A percentile compares a stretch with the other conserved stretches of the same genome.
These are phyloP conservation scores for Callionymus lyra DNA, from an alignment of 2,113 vertebrate genomes.

Conservation along the genomic window DNA sequence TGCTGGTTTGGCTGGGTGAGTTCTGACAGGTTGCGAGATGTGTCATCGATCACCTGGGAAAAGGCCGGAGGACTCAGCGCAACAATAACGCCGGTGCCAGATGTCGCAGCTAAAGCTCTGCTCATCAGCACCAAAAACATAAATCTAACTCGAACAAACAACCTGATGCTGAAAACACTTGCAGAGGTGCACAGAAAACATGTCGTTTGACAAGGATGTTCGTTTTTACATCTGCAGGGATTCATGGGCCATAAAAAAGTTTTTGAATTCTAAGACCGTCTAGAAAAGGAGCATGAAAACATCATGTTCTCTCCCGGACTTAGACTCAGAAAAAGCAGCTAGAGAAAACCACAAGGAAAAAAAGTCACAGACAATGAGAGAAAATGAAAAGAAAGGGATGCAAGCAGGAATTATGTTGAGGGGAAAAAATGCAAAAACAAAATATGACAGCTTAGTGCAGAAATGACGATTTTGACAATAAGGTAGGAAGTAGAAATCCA, in stretches of 20 bases:
- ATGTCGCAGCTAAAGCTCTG: constrained; percentile 44
- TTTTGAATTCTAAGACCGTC: too few species aligned
- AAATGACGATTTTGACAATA: too few species aligned
- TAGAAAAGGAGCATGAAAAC: too few species aligned
- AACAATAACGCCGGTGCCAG: constrained; percentile 58
- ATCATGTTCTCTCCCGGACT: too few species aligned
- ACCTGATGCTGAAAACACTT: constrained; percentile 18
- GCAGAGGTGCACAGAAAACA: neutral
- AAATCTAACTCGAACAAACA: constrained; percentile 36
- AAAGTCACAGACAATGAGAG: neutral
- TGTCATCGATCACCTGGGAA: constrained; percentile 59
- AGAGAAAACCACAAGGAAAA: constrained; percentile 25
- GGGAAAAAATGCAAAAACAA: too few species aligned
- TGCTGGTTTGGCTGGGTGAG: constrained; percentile 41
- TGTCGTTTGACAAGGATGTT: neutral
- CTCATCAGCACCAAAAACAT: constrained; percentile 25
- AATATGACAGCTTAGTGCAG: too few species aligned
- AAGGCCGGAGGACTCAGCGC: constrained; percentile 54
- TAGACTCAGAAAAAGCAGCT: constrained; percentile 16
- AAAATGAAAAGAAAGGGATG: constrained; percentile 5
- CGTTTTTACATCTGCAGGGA: neutral
- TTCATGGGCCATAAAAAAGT: too few species aligned
- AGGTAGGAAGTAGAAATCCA: too few species aligned
- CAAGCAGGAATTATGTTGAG: too few species aligned
- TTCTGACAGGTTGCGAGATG: constrained; percentile 61